Percentiles rank a stretch among this genome's conserved stretches.
These are phyloP conservation scores for Ictidomys tridecemlineatus DNA, from an alignment of 2,113 vertebrate species.

Conservation along the genomic window DNA sequence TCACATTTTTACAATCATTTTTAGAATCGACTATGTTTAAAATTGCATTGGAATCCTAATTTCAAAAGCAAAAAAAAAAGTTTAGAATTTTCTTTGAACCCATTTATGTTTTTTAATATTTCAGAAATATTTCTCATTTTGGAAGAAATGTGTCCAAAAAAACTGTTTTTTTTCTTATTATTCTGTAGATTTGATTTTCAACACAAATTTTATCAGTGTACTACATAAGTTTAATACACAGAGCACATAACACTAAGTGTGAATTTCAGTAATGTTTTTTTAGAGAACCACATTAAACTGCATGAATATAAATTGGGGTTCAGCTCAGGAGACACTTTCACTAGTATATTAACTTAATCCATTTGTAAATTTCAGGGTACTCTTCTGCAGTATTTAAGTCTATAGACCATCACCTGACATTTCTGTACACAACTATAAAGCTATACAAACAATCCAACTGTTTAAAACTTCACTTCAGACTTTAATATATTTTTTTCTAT, in stretches of 20 bases:
- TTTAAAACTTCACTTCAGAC: background rate
- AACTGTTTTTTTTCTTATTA: background rate
- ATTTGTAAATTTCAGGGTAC: slow-evolving; percentile 58
- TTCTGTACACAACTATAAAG: slow-evolving; percentile 30
- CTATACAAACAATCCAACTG: background rate
- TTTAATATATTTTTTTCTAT: slow-evolving; percentile 32
- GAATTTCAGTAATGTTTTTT: background rate
- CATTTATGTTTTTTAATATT: background rate
- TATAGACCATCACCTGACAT: background rate
- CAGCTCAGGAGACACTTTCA: slow-evolving; percentile 12
- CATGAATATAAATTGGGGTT: slow-evolving; percentile 11
- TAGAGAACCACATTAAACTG: background rate
- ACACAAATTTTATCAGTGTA: background rate
- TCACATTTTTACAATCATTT: background rate
- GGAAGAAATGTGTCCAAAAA: background rate
- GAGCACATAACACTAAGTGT: background rate
- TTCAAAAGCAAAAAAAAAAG: background rate
- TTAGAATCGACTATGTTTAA: background rate
- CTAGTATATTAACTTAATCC: slow-evolving; percentile 1
- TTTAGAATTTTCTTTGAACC: background rate
- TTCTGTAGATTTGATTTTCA: background rate
- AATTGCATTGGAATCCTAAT: background rate
- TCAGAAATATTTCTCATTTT: background rate
- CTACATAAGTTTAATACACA: background rate
- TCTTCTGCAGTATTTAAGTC: slow-evolving; percentile 19